Evolutionary conservation across 2,888 invertebrate genomes (phyloP).

Genomic region (Blomia tropicalis): DNA sequence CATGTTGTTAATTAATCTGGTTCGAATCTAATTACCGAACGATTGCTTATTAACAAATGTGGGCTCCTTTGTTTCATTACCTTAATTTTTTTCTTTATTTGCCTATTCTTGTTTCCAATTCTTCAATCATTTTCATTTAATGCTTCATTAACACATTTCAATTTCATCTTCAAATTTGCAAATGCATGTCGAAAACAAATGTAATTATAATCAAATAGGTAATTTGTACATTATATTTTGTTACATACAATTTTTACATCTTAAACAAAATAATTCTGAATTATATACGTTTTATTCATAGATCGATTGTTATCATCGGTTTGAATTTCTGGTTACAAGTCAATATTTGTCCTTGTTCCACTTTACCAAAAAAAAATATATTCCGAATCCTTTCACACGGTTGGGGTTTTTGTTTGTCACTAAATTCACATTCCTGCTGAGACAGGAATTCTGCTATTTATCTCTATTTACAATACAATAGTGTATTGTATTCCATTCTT

Average conservation of each 20-base stretch:
- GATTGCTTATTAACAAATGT: neutral
- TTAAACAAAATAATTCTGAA: too few species aligned
- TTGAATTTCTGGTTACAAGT: too few species aligned
- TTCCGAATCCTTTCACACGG: neutral
- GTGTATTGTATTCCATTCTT: neutral
- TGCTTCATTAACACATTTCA: neutral
- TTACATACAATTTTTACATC: neutral
- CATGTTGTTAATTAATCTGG: neutral
- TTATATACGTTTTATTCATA: too few species aligned
- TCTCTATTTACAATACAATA: conserved; percentile 8
- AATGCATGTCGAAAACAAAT: too few species aligned
- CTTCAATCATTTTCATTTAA: too few species aligned
- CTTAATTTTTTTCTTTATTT: too few species aligned
- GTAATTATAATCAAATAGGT: too few species aligned
- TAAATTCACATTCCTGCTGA: too few species aligned
- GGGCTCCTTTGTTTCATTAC: too few species aligned
- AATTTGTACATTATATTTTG: neutral
- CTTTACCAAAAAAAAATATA: neutral
- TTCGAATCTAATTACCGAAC: conserved; percentile 3
- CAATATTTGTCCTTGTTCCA: conserved; percentile 1
- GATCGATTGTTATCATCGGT: too few species aligned
- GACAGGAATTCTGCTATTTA: neutral
- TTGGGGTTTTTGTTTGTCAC: neutral
- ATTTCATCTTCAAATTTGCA: too few species aligned
- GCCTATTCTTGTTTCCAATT: too few species aligned